Evolutionary conservation across 2,113 vertebrate species (phyloP).

Genomic region (Nestor notabilis): DNA sequence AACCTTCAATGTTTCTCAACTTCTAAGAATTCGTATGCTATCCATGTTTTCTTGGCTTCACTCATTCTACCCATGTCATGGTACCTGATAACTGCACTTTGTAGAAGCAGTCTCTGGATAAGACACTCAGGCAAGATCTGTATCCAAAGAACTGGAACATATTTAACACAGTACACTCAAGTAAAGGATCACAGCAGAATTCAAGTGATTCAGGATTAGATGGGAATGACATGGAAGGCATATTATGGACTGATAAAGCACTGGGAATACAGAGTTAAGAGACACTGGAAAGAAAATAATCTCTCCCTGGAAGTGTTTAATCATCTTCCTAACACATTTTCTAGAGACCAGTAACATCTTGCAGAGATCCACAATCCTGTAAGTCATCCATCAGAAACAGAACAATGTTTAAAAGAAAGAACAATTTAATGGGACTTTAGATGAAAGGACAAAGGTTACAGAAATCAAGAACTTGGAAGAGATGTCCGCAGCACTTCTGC

Average conservation of each 20-base stretch:
- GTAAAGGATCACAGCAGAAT: not conserved
- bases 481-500: not conserved
- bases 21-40: not conserved
- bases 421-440: not conserved
- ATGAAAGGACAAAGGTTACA: not conserved
- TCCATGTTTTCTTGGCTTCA: not conserved
- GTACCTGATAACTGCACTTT: not conserved
- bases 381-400: not conserved
- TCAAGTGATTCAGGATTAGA: not conserved
- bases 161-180: rapidly evolving
- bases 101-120: not conserved
- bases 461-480: not conserved
- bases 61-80: not conserved
- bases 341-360: not conserved
- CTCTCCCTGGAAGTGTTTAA: not conserved
- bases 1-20: not conserved
- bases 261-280: not conserved
- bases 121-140: not conserved
- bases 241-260: not conserved
- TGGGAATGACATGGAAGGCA: not conserved
- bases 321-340: not conserved
- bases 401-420: not conserved
- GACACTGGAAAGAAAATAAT: not conserved
- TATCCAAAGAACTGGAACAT: not conserved
- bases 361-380: not conserved